Percentiles rank a stretch among this genome's conserved stretches.
Conservation (phyloP, 2,888 invertebrate species). For the Xylocampa areola region DNA sequence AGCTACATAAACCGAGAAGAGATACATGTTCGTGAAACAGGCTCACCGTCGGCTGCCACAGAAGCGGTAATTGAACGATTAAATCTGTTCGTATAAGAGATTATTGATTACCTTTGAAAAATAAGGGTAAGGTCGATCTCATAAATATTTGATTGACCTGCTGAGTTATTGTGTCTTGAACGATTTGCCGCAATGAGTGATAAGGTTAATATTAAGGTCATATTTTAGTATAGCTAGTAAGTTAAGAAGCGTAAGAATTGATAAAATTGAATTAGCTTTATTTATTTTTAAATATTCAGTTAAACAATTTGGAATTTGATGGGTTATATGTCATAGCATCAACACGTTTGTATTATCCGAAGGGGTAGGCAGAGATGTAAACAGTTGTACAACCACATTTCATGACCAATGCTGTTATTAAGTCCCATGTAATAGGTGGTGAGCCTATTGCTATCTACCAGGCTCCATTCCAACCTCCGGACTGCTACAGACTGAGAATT, state of each 20-base stretch:
- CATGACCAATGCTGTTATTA: no score
- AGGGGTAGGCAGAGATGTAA: no score
- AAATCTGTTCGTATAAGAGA: constrained; percentile 59
- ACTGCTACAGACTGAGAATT: no score
- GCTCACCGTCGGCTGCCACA: constrained; percentile 51
- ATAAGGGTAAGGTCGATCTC: constrained; percentile 62
- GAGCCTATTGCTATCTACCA: no score
- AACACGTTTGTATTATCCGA: no score
- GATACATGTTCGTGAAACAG: constrained; percentile 33
- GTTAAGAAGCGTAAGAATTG: constrained; percentile 3
- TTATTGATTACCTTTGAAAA: constrained; percentile 66
- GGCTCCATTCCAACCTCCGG: no score
- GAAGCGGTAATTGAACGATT: constrained; percentile 68
- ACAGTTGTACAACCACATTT: no score
- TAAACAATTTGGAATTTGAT: no score
- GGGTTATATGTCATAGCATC: no score
- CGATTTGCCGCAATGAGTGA: constrained; percentile 18
- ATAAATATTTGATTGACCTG: constrained; percentile 57
- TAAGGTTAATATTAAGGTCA: constrained; percentile 30
- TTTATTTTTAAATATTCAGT: no score
- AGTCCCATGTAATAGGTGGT: no score
- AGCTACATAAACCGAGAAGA: background rate
- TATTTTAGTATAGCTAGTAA: constrained; percentile 2
- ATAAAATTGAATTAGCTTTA: no score
- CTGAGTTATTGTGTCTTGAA: constrained; percentile 39